Conservation (phyloP, 2,113 vertebrate species). For the Vulpes vulpes region DNA sequence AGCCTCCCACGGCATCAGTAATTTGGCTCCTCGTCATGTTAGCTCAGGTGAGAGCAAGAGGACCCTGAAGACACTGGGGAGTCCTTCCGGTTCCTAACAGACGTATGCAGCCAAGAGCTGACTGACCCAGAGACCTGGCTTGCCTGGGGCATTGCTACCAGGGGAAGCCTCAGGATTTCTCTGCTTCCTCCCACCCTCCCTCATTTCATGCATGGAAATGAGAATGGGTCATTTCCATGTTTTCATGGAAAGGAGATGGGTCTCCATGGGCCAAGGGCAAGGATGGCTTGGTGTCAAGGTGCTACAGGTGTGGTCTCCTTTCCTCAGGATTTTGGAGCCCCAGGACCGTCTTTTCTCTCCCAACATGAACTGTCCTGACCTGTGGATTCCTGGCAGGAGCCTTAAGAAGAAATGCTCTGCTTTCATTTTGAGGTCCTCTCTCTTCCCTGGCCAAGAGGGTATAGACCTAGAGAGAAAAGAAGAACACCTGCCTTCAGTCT, state of each 20-base stretch:
- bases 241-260: not conserved
- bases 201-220: not conserved
- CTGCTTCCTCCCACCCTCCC: no score
- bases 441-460: not conserved
- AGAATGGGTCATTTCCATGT: no score
- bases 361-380: not conserved
- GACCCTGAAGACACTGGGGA: not conserved
- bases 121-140: not conserved
- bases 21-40: constrained; percentile 57
- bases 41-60: constrained; percentile 60
- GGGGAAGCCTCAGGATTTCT: not conserved
- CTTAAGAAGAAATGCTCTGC: not conserved
- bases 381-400: not conserved
- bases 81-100: not conserved
- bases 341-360: not conserved
- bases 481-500: not conserved
- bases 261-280: not conserved
- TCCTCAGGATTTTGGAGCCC: not conserved
- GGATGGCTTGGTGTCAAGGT: not conserved
- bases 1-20: constrained; percentile 65
- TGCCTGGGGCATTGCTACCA: not conserved
- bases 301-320: not conserved
- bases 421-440: not conserved
- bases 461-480: not conserved
- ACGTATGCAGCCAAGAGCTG: not conserved